Evolutionary conservation across 2,113 vertebrate species (phyloP).

Genomic region (Anseranas semipalmata): DNA sequence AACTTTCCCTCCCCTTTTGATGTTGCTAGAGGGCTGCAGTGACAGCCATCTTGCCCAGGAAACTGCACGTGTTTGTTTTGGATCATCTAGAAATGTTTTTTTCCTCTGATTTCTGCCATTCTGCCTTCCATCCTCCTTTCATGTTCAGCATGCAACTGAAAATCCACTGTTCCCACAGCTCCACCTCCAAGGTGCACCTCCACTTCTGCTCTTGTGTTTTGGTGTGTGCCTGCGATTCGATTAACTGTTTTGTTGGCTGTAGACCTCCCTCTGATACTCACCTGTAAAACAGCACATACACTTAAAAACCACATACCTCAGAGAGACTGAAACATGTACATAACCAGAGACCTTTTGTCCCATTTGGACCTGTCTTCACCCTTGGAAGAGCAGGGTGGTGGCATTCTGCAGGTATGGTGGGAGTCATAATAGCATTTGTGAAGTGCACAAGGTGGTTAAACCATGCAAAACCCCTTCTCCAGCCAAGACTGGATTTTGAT

Average conservation of each 20-base stretch:
- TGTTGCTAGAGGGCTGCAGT: background rate
- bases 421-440: background rate
- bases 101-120: background rate
- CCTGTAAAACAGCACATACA: background rate
- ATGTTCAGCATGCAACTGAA: background rate
- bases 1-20: background rate
- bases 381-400: background rate
- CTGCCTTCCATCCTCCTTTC: background rate
- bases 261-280: background rate
- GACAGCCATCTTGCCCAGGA: background rate
- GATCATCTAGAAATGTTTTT: background rate
- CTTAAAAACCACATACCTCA: background rate
- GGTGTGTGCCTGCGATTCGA: background rate
- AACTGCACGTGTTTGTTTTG: background rate
- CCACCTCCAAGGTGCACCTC: background rate
- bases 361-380: background rate
- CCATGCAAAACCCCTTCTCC: background rate
- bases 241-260: accelerated
- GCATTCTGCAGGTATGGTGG: background rate
- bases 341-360: background rate
- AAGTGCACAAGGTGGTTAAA: background rate
- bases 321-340: background rate
- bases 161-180: background rate
- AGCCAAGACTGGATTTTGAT: background rate
- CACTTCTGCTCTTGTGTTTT: background rate